Evolutionary conservation across 2,113 vertebrate species (phyloP).

Genomic region (Odontesthes bonariensis): DNA sequence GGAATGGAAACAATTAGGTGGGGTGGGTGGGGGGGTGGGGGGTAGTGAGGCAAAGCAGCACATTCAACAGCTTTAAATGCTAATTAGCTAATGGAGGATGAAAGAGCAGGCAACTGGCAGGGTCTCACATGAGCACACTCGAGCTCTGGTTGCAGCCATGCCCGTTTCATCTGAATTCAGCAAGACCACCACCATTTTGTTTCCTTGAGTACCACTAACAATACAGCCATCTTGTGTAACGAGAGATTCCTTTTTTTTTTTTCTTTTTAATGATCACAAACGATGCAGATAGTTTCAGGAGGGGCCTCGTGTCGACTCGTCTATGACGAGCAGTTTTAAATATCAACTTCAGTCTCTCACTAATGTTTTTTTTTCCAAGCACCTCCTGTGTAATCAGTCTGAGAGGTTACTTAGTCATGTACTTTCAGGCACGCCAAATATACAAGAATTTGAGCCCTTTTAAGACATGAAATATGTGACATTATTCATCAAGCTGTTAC

Average conservation of each 20-base stretch:
- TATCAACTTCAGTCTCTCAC: not conserved
- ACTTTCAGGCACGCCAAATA: not conserved
- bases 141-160: slow-evolving; percentile 34
- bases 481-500: slow-evolving; percentile 17
- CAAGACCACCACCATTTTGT: slow-evolving; percentile 69
- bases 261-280: slow-evolving; percentile 23
- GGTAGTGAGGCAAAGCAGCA: slow-evolving; percentile 64
- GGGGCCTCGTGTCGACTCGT: not conserved
- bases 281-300: slow-evolving; percentile 16
- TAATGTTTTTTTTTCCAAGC: not conserved
- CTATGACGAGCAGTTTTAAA: not conserved
- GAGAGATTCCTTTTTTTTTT: not conserved
- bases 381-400: not conserved
- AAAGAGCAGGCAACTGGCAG: slow-evolving; percentile 69
- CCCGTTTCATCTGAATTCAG: slow-evolving; percentile 53
- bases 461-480: slow-evolving; percentile 5
- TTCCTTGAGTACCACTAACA: slow-evolving; percentile 44
- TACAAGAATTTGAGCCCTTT: not conserved
- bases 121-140: slow-evolving; percentile 66
- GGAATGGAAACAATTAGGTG: slow-evolving; percentile 79
- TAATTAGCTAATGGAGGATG: slow-evolving; percentile 83
- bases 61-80: slow-evolving; percentile 82
- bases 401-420: not conserved
- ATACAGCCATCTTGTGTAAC: slow-evolving; percentile 67
- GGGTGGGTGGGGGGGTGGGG: too few species aligned